Base-by-base conservation (phyloP, 2,113 vertebrate species). In the Canis aureus region DNA sequence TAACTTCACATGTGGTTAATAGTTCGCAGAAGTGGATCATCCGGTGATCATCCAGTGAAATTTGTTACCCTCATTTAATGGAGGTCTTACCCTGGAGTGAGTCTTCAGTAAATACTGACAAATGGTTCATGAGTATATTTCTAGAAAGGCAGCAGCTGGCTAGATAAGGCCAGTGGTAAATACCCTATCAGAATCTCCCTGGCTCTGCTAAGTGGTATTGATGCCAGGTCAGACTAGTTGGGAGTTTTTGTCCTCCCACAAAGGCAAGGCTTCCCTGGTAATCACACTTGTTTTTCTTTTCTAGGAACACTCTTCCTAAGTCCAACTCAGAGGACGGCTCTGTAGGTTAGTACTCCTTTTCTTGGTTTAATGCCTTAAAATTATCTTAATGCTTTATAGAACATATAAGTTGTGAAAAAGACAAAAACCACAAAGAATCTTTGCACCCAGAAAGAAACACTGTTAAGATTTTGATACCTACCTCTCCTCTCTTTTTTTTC, bases 311-410 rank as follows among this genome's bases (percentile, higher is more conserved):
- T 55, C 99, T 99, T 98, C 99, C 99, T 98, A 99, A 99, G 98
- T 99, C 99, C 94, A 99, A 99, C 98, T 99, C 99, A 0, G 99
- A 99, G 98, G 99, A 99, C 97, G 98, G 99, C 95, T 99, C 99
- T 97, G 99, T 99, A 99, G 99, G 99, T 99, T 97, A 99, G 98
- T 98, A 98, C 96, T 19, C 32, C 38, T 94, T 86, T 64, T 62
- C 76, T 86, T 91, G 51, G 49, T 85, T 96, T 94, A 59, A 79
- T 4, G 25, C 5, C 69, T 89, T 85, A 64, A 57, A 92, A 66
- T 73, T 83, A 51, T 62, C 71, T 95, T 74, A 51, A 62, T 62
- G 32, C 22, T 82, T 96, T 10, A 43, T 53, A 85, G 49, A 76
- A 43, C 35, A 38, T 11, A 25, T 29, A 67, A 79, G 49, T 5